Percentiles rank a stretch among this genome's conserved stretches.
These are phyloP conservation scores for Macrotrachela quadricornifera DNA, from an alignment of 1,140 invertebrate genomes.

Conservation along the genomic window DNA sequence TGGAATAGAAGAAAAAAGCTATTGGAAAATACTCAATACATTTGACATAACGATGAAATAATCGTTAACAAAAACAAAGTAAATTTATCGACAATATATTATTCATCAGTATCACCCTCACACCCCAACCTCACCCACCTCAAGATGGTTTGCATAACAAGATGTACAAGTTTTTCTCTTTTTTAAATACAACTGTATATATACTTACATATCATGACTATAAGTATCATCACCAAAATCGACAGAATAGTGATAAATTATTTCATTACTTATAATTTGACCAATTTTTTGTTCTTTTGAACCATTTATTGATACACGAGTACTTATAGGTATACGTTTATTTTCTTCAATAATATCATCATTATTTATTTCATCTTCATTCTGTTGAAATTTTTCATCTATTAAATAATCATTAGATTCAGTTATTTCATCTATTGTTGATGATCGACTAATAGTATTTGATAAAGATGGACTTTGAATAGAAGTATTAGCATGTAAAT, in stretches of 20 bases:
- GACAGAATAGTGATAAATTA: constrained; percentile 36
- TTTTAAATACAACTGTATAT: too few species aligned
- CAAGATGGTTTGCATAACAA: too few species aligned
- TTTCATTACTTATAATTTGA: constrained; percentile 39
- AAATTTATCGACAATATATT: too few species aligned
- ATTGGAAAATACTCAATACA: too few species aligned
- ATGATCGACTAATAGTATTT: background rate
- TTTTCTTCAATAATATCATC: background rate
- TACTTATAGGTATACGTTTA: constrained; percentile 10
- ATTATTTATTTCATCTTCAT: background rate
- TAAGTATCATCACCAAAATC: constrained; percentile 44
- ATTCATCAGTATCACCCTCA: too few species aligned
- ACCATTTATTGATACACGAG: constrained; percentile 32
- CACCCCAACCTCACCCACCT: too few species aligned
- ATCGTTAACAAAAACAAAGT: too few species aligned
- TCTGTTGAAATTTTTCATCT: background rate
- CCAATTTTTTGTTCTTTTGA: constrained; percentile 41
- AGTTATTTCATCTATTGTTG: background rate
- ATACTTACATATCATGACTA: constrained; percentile 35
- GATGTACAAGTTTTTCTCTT: too few species aligned
- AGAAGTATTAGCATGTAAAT: constrained; percentile 13
- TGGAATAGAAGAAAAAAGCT: too few species aligned
- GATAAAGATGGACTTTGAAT: constrained; percentile 1
- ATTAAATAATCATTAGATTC: background rate
- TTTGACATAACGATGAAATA: too few species aligned